These are phyloP conservation scores for Eubasilissa splendida DNA, from an alignment of 2,888 invertebrate genomes.

Conservation along the genomic window DNA sequence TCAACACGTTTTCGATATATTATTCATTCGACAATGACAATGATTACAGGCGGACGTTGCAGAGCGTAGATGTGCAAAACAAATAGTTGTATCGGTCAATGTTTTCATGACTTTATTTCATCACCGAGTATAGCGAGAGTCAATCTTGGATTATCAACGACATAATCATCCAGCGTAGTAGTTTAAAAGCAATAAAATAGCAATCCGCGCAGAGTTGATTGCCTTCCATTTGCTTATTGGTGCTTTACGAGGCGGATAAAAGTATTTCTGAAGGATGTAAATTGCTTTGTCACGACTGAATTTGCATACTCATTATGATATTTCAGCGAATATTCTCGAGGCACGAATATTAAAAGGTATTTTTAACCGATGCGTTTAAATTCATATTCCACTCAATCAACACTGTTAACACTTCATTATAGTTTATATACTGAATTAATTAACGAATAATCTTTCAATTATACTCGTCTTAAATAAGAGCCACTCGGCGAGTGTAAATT, in stretches of 20 bases:
- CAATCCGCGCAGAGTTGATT: neutral
- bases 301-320: constrained; percentile 11
- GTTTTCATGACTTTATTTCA: too few relatives aligned
- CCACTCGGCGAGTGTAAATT: neutral
- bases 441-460: constrained; percentile 18
- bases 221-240: constrained; percentile 19
- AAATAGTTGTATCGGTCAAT: too few relatives aligned
- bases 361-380: neutral
- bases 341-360: neutral
- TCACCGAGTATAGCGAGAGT: neutral
- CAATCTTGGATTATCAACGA: constrained; percentile 1
- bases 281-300: constrained; percentile 13
- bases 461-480: neutral
- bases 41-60: too few relatives aligned
- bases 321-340: neutral
- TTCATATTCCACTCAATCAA: constrained; percentile 8
- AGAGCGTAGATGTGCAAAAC: too few relatives aligned
- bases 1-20: too few relatives aligned
- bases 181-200: neutral
- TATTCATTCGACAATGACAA: too few relatives aligned
- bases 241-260: constrained; percentile 12
- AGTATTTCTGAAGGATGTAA: constrained; percentile 2
- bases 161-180: too few relatives aligned
- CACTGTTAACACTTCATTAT: constrained; percentile 21
- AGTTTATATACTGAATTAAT: constrained; percentile 5